Percentiles rank a stretch among this genome's conserved stretches.
Conservation (phyloP, 2,113 vertebrate genomes). For the Setophaga kirtlandii region DNA sequence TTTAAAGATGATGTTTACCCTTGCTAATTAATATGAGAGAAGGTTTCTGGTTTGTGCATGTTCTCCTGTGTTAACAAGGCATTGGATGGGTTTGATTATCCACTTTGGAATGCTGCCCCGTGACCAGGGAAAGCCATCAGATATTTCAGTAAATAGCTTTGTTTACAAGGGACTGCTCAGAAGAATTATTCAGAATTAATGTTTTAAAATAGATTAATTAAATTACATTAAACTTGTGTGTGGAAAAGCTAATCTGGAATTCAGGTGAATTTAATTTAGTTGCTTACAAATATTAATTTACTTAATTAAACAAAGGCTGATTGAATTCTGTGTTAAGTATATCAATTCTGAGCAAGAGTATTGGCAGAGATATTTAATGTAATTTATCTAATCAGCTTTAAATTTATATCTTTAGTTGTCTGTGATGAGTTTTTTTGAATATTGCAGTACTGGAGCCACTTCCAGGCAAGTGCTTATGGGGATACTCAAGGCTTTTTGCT, state of each 20-base stretch:
- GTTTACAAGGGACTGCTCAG: not conserved
- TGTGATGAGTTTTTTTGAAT: not conserved
- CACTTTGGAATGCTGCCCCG: not conserved
- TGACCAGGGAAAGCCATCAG: not conserved
- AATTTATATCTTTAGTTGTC: not conserved
- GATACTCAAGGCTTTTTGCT: not conserved
- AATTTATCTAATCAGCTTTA: not conserved
- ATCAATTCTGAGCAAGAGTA: not conserved
- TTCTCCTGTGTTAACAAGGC: not conserved
- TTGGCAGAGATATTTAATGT: not conserved
- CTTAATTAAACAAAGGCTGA: slow-evolving; percentile 26
- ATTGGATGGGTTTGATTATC: not conserved
- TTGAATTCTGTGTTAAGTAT: not conserved
- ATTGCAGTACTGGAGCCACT: not conserved
- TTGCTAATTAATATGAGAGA: not conserved
- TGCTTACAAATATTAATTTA: slow-evolving; percentile 47
- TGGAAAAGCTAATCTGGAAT: slow-evolving; percentile 20
- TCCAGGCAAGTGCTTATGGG: not conserved
- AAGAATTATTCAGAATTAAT: slow-evolving; percentile 15
- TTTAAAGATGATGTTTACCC: not conserved
- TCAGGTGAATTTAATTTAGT: slow-evolving; percentile 26
- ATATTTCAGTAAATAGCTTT: not conserved
- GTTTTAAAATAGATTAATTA: slow-evolving; percentile 40
- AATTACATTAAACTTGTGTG: not conserved
- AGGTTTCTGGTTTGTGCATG: not conserved